These are phyloP conservation scores for Drosophila cognata DNA, from an alignment of 2,888 invertebrate species.

Conservation along the genomic window DNA sequence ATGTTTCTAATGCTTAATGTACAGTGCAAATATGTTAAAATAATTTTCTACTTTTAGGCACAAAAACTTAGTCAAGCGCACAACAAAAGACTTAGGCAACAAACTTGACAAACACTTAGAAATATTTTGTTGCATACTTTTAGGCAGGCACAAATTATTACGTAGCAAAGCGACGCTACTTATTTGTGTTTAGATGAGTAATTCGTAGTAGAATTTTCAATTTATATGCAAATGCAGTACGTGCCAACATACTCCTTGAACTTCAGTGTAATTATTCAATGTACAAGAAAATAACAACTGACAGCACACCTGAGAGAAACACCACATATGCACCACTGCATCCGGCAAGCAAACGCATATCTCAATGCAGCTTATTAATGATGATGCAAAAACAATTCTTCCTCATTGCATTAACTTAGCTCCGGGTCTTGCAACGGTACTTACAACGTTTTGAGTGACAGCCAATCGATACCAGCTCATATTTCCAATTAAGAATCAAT, in stretches of 20 bases:
- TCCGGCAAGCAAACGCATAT: constrained; percentile 65
- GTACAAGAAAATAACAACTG: constrained; percentile 38
- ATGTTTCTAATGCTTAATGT: not conserved
- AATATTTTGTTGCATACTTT: constrained; percentile 39
- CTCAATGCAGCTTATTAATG: constrained; percentile 37
- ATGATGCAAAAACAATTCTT: constrained; percentile 50
- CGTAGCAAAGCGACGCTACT: too few species aligned
- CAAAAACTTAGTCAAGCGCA: not conserved
- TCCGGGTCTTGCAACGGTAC: constrained; percentile 16
- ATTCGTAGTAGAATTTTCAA: constrained; percentile 48
- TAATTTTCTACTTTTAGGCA: constrained; percentile 33
- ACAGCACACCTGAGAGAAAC: constrained; percentile 22
- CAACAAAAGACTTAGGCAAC: constrained; percentile 63
- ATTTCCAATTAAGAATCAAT: constrained; percentile 12
- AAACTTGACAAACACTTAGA: constrained; percentile 20
- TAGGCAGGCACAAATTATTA: not conserved
- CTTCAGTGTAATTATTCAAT: constrained; percentile 61
- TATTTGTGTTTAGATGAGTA: constrained; percentile 3
- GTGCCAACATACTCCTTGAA: constrained; percentile 30
- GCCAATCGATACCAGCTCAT: constrained; percentile 2
- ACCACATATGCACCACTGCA: constrained; percentile 27
- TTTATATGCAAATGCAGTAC: constrained; percentile 65
- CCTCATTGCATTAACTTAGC: constrained; percentile 64
- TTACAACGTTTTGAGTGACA: constrained; percentile 19
- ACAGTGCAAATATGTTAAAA: not conserved